Percentiles rank a stretch among this genome's conserved stretches.
Conservation (phyloP, 2,888 invertebrate genomes). For the Pachydiplax longipennis region DNA sequence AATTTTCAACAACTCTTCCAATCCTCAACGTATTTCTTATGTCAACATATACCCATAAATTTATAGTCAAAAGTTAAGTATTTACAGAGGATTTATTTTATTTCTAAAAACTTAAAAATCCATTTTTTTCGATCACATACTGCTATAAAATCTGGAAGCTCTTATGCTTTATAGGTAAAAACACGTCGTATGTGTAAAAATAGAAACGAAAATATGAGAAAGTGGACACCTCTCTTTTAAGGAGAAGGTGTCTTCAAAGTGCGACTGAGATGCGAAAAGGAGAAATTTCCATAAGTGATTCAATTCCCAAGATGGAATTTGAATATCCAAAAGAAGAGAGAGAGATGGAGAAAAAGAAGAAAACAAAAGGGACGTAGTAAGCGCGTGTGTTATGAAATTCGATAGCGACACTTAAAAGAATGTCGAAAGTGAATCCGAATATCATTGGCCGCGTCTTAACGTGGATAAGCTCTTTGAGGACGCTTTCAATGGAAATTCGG, state of each 20-base stretch:
- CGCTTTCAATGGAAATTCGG: not conserved
- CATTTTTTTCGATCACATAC: no score
- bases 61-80: no score
- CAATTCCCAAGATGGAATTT: slow-evolving; percentile 14
- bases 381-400: not conserved
- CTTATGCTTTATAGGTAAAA: not conserved
- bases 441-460: not conserved
- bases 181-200: not conserved
- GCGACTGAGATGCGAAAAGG: not conserved
- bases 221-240: slow-evolving; percentile 1
- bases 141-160: not conserved
- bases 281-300: not conserved
- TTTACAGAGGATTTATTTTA: no score
- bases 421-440: not conserved
- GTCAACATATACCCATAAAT: no score
- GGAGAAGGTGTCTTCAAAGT: slow-evolving; percentile 6
- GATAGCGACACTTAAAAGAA: not conserved
- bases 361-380: not conserved
- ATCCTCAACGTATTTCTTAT: no score
- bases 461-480: not conserved
- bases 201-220: not conserved
- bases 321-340: not conserved
- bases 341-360: not conserved
- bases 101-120: no score
- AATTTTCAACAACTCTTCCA: no score